Evolutionary conservation across 2,797 vertebrate genomes (phyloP).

Genomic region (Margarornis squamiger): DNA sequence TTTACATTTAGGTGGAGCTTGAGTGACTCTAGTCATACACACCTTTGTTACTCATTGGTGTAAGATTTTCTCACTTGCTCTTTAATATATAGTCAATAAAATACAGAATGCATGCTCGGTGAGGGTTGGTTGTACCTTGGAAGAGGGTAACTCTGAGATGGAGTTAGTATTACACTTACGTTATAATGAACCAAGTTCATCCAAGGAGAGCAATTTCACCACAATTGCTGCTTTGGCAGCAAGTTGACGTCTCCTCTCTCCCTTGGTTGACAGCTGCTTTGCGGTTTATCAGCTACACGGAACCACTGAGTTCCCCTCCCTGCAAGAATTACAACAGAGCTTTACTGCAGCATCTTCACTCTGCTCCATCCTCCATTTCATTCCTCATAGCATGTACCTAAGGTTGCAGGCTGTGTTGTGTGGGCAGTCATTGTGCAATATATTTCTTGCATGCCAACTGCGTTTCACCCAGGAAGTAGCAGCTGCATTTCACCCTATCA

Average conservation of each 20-base stretch:
- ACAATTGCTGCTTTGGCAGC: neutral
- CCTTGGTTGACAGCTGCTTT: neutral
- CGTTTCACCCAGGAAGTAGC: neutral
- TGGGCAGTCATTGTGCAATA: neutral
- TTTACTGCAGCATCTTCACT: neutral
- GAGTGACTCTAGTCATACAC: neutral
- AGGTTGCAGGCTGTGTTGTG: neutral
- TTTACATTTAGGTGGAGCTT: neutral
- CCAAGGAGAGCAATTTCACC: neutral
- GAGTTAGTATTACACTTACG: no score
- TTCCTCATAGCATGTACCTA: neutral
- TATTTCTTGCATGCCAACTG: neutral
- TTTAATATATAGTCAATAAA: neutral
- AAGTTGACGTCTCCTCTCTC: neutral
- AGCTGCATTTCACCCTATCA: neutral
- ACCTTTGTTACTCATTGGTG: neutral
- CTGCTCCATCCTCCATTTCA: neutral
- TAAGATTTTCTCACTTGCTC: neutral
- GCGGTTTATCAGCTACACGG: neutral
- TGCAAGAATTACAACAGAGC: neutral
- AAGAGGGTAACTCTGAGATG: neutral
- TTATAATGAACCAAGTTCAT: neutral
- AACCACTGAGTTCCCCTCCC: neutral
- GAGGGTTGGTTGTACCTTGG: neutral
- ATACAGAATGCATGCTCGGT: neutral